Conservation (phyloP, 2,888 invertebrate genomes). For the Cataglyphis altisquamis region DNA sequence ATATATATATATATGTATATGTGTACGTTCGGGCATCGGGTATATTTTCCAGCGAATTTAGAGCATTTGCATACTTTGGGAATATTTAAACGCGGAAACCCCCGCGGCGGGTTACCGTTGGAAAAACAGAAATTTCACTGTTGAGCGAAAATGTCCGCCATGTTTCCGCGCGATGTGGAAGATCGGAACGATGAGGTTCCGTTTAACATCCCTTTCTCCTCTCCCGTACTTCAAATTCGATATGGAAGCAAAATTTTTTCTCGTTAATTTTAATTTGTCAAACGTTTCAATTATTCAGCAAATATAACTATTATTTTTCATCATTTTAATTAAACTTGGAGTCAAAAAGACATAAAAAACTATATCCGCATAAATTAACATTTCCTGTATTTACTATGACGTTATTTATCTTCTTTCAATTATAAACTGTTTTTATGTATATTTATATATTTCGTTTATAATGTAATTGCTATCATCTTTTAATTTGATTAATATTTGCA, state of each 20-base stretch:
- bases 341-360: too few species aligned
- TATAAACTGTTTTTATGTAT: background rate
- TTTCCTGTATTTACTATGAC: background rate
- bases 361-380: background rate
- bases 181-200: conserved; percentile 53
- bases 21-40: background rate
- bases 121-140: conserved; percentile 56
- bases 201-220: conserved; percentile 8
- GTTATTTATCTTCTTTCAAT: background rate
- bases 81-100: conserved; percentile 57
- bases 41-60: conserved; percentile 64
- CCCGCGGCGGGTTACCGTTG: conserved; percentile 51
- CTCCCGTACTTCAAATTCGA: conserved; percentile 7
- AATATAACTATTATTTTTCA: background rate
- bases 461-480: background rate
- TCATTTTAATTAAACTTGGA: background rate
- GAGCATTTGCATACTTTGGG: conserved; percentile 55
- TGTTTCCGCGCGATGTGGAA: conserved; percentile 55
- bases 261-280: background rate
- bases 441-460: background rate
- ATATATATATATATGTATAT: background rate
- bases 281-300: background rate
- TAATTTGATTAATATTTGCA: background rate
- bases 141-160: conserved; percentile 53
- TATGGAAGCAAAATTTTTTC: background rate